These are phyloP conservation scores for Tiliqua scincoides DNA, from an alignment of 2,113 vertebrate genomes.

Conservation along the genomic window DNA sequence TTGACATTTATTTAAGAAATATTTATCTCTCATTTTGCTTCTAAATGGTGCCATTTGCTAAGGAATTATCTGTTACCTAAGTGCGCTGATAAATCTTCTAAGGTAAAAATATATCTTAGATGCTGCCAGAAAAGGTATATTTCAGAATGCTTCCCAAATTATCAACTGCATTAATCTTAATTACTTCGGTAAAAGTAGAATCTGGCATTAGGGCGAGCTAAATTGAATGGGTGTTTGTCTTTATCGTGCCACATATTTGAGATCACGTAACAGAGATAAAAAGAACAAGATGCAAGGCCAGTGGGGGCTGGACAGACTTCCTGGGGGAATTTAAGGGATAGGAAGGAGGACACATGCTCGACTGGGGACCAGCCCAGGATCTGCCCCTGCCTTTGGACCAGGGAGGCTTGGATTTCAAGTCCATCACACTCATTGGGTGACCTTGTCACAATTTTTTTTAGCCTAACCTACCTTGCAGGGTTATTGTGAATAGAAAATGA, in stretches of 20 bases:
- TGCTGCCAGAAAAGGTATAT: conserved; percentile 70
- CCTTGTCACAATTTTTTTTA: not conserved
- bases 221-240: conserved; percentile 63
- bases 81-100: conserved; percentile 74
- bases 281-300: conserved; percentile 51
- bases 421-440: not conserved
- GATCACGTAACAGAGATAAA: conserved; percentile 68
- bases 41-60: conserved; percentile 73
- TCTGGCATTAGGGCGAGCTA: conserved; percentile 65
- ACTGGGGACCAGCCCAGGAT: not conserved
- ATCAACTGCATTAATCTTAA: conserved; percentile 86
- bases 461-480: not conserved
- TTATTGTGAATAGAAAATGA: not conserved
- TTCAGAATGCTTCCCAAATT: conserved; percentile 72
- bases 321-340: conserved; percentile 49
- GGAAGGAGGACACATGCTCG: not conserved
- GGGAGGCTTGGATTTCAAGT: not conserved
- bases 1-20: conserved; percentile 65
- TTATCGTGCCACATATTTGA: conserved; percentile 73
- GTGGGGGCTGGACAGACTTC: conserved; percentile 27
- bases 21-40: conserved; percentile 70
- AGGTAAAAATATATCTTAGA: conserved; percentile 76
- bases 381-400: not conserved
- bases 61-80: conserved; percentile 77
- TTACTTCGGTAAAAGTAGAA: conserved; percentile 77